phyloP scores from a whole-genome alignment of 2,797 vertebrate genomes.

The Tenualosa ilisha region DNA sequence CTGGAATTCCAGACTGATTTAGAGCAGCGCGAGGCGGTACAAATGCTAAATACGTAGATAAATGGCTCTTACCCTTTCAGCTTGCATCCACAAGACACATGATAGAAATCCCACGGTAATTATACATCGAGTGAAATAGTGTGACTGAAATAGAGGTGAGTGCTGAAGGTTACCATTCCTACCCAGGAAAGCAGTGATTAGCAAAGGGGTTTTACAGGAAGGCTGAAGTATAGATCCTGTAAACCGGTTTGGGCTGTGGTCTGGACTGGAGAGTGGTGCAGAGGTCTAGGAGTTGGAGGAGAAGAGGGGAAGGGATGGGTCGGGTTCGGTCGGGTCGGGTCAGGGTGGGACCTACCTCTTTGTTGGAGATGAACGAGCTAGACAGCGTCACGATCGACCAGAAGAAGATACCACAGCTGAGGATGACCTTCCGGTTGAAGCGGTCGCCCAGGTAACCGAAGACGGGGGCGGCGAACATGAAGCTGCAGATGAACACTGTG shows the following conservation, averaged over 20 bases:
- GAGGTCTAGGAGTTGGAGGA: neutral
- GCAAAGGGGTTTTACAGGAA: neutral
- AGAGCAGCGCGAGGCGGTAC: neutral
- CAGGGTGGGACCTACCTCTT: conserved; percentile 73
- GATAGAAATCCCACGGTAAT: neutral
- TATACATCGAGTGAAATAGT: conserved; percentile 1
- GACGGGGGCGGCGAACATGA: conserved; percentile 87
- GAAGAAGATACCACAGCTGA: conserved; percentile 88
- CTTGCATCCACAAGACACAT: neutral
- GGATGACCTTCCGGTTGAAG: conserved; percentile 87
- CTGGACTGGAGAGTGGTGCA: neutral
- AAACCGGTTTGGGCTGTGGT: neutral
- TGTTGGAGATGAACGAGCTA: conserved; percentile 85
- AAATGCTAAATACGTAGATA: neutral
- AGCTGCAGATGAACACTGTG: conserved; percentile 90
- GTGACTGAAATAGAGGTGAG: conserved; percentile 18
- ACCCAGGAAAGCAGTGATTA: neutral
- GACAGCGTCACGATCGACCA: conserved; percentile 85
- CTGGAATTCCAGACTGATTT: neutral
- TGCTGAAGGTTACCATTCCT: neutral
- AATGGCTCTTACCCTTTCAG: neutral
- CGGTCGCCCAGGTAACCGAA: conserved; percentile 89
- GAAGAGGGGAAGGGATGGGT: neutral
- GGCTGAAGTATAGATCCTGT: neutral
- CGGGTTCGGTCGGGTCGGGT: neutral